Evolutionary conservation across 2,888 invertebrate species (phyloP).

Genomic region (Schizotus pectinicornis): DNA sequence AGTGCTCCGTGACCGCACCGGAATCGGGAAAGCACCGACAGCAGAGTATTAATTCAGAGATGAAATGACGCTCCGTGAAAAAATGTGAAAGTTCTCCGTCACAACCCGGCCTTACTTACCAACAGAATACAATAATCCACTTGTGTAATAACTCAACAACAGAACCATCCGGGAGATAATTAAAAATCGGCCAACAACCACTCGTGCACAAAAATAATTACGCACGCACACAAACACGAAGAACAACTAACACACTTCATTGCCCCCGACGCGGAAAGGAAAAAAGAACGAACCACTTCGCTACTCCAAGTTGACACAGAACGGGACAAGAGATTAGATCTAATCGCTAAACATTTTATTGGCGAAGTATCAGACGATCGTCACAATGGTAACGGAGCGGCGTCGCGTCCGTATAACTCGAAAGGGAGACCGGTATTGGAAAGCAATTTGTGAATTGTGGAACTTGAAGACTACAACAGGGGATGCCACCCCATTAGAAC

Average conservation of each 20-base stretch:
- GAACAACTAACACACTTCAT: slow-evolving; percentile 3
- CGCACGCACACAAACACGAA: slow-evolving; percentile 19
- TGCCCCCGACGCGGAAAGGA: neutral
- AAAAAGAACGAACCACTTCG: neutral
- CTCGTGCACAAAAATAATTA: slow-evolving; percentile 23
- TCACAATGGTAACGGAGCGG: slow-evolving; percentile 19
- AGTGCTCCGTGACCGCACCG: too few species aligned
- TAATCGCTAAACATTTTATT: slow-evolving; percentile 30
- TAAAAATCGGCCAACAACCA: slow-evolving; percentile 15
- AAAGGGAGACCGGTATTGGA: slow-evolving; percentile 52
- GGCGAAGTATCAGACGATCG: slow-evolving; percentile 19
- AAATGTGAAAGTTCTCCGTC: slow-evolving; percentile 5
- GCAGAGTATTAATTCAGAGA: too few species aligned
- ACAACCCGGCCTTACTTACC: slow-evolving; percentile 6
- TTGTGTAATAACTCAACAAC: slow-evolving; percentile 7
- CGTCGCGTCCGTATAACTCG: slow-evolving; percentile 27
- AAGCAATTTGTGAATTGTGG: slow-evolving; percentile 58
- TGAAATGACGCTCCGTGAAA: neutral
- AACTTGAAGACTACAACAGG: slow-evolving; percentile 50
- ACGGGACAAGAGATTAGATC: slow-evolving; percentile 24
- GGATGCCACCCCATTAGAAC: slow-evolving; percentile 50
- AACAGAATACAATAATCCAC: slow-evolving; percentile 12
- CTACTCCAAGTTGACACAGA: slow-evolving; percentile 9
- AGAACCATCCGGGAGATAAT: slow-evolving; percentile 16
- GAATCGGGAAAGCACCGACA: too few species aligned